Percentiles rank a stretch among this genome's conserved stretches.
phyloP scores from a whole-genome alignment of 1,140 invertebrate species.

The Pogonognathellus flavescens region DNA sequence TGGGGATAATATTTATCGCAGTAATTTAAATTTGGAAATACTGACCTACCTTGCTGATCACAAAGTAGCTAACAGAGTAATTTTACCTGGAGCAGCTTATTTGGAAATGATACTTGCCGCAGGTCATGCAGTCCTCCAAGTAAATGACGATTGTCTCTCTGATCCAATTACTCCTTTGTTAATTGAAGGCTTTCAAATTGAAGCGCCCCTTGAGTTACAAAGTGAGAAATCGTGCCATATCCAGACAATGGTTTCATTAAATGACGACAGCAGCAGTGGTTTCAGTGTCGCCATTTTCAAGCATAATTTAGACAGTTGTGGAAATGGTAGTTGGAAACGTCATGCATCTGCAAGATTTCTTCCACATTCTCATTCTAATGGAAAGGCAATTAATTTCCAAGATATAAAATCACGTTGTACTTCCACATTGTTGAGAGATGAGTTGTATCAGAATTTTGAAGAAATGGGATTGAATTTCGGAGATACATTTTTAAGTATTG shows the following conservation, averaged over 20 bases:
- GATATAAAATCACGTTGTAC: neutral
- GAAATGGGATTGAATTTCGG: conserved; percentile 57
- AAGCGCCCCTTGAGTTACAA: conserved; percentile 31
- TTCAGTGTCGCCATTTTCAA: conserved; percentile 10
- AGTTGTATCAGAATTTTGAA: conserved; percentile 53
- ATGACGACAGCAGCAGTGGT: neutral
- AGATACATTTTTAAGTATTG: conserved; percentile 54
- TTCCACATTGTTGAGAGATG: neutral
- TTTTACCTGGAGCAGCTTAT: conserved; percentile 57
- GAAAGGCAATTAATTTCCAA: neutral
- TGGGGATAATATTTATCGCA: conserved; percentile 42
- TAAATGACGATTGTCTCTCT: neutral
- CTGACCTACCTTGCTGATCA: conserved; percentile 57
- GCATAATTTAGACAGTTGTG: neutral
- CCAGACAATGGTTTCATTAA: conserved; percentile 29
- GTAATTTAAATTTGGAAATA: conserved; percentile 24
- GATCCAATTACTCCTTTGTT: neutral
- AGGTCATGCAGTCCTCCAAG: conserved; percentile 32
- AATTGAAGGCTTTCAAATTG: conserved; percentile 39
- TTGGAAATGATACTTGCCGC: conserved; percentile 52
- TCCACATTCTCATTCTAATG: neutral
- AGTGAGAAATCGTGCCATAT: neutral
- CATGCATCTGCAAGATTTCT: conserved; percentile 30
- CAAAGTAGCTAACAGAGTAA: conserved; percentile 32
- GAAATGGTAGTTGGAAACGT: neutral